Evolutionary conservation across 2,888 invertebrate species (phyloP).

Genomic region (Drosophila paracracens): DNA sequence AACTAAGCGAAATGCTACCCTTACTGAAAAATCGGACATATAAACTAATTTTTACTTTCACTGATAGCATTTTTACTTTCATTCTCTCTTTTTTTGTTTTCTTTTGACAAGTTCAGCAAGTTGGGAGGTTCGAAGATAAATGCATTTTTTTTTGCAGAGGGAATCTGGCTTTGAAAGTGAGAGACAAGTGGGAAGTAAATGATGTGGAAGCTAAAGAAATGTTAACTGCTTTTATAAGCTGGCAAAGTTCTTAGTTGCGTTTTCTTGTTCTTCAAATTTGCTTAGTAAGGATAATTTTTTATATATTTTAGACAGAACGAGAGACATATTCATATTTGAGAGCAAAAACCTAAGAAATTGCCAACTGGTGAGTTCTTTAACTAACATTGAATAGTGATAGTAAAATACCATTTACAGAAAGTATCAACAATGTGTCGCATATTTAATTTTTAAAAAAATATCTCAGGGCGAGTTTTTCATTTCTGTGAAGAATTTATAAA

Average conservation of each 20-base stretch:
- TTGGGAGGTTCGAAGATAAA: constrained; percentile 35
- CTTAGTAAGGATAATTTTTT: not conserved
- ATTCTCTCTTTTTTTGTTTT: not conserved
- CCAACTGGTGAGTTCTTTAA: not conserved
- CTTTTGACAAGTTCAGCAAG: constrained; percentile 35
- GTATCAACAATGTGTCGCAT: not conserved
- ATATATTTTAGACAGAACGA: not conserved
- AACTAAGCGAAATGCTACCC: constrained; percentile 13
- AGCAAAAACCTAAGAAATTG: not conserved
- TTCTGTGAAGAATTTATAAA: not conserved
- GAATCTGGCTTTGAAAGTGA: constrained; percentile 16
- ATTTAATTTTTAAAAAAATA: not conserved
- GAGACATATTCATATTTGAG: not conserved
- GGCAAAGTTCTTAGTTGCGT: constrained; percentile 7
- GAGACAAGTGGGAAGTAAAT: not conserved
- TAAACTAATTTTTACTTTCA: constrained; percentile 51
- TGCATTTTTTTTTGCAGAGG: constrained; percentile 45
- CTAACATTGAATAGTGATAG: not conserved
- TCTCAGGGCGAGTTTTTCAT: not conserved
- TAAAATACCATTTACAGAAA: not conserved
- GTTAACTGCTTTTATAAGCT: constrained; percentile 6
- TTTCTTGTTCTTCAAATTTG: not conserved
- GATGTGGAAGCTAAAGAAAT: constrained; percentile 12
- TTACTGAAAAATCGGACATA: constrained; percentile 40
- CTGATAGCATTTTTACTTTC: constrained; percentile 29